Evolutionary conservation across 1,140 invertebrate species (phyloP), one percentile per base, ranked within the genome.

Genomic region (Platorchestia sp.): DNA sequence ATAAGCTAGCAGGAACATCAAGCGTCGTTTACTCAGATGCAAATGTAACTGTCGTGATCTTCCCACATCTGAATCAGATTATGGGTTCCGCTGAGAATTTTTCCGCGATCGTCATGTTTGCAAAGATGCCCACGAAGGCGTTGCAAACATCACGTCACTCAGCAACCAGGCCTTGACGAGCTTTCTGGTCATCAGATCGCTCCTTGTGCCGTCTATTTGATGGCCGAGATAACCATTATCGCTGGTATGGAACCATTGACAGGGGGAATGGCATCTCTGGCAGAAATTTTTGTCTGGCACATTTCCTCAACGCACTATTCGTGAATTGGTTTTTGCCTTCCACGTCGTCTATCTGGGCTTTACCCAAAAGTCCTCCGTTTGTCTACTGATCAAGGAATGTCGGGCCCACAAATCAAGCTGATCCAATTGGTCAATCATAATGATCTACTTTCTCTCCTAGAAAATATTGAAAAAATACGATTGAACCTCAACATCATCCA

Each of bases 31-130:
- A 36, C 59, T 75, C 14, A 75, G 59, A 75, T 75, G 59, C 59
- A 75, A 75, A 75, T 75, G 59, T 75, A 22, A 19, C 14, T 14
- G 59, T 75, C 59, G 59, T 75, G 27, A 75, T 75, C 59, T 75
- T 75, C 59, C 59, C 59, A 75, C 59, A 75, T 75, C 59, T 75
- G 59, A 75, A 75, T 75, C 59, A 75, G 59, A 75, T 75, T 75
- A 75, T 36, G 1, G 59, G 59, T 75, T 75, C 59, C 59, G 59
- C 59, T 75, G 59, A 75, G 59, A 75, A 75, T 75, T 75, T 75
- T 75, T 75, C 59, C 59, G 27, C 27, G 59, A 75, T 75, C 59
- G 59, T 75, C 59, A 75, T 75, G 59, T 10, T 75, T 75, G 59
- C 59, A 75, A 75, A 75, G 1, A 22, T 75, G 59, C 14, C 59